phyloP scores from a whole-genome alignment of 2,113 vertebrate genomes.

The Amblyornis subalaris region DNA sequence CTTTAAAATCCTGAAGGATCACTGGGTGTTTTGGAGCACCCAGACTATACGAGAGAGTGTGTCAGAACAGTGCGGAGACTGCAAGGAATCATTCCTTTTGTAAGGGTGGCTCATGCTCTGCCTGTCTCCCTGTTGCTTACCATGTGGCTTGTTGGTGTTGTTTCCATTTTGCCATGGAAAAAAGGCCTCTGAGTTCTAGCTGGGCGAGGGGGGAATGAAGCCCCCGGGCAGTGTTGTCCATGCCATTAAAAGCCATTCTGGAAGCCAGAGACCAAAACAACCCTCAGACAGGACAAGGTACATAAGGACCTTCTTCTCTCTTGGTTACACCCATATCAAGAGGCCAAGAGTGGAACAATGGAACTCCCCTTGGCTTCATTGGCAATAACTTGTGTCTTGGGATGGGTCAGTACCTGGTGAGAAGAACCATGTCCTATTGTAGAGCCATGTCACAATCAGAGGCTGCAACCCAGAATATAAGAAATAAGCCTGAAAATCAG shows the following conservation, averaged over 20 bases:
- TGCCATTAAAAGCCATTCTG: neutral
- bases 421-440: neutral
- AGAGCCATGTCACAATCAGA: neutral
- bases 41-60: neutral
- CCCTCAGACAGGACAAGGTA: neutral
- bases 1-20: neutral
- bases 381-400: neutral
- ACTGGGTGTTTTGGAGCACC: neutral
- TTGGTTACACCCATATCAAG: neutral
- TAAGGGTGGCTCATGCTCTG: neutral
- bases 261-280: neutral
- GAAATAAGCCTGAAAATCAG: neutral
- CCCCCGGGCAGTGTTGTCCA: neutral
- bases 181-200: neutral
- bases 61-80: neutral
- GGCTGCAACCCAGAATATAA: neutral
- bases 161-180: neutral
- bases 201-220: neutral
- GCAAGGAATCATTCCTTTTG: neutral
- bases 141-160: neutral
- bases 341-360: fast-evolving
- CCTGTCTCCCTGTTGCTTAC: fast-evolving
- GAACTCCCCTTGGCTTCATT: neutral
- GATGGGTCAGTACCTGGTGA: neutral
- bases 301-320: neutral